Conservation (phyloP, 2,797 vertebrate species). For the Gambelia wislizenii region DNA sequence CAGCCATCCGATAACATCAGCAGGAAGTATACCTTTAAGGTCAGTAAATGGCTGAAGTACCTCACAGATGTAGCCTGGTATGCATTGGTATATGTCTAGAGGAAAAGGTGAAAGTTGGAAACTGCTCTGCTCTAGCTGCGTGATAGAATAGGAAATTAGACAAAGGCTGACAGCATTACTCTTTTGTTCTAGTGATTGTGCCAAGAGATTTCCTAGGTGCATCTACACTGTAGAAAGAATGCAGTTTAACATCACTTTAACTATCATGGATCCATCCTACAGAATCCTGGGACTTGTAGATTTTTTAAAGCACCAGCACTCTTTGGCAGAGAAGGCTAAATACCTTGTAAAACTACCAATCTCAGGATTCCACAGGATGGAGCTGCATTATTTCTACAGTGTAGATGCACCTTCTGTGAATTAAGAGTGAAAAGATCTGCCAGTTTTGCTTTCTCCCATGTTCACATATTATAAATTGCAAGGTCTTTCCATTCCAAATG, state of each 20-base stretch:
- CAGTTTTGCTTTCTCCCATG: background rate
- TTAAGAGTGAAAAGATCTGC: background rate
- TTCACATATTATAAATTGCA: background rate
- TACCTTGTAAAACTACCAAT: too few species aligned
- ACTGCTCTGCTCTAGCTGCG: background rate
- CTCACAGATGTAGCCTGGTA: background rate
- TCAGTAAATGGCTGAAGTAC: conserved; percentile 71
- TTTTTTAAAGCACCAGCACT: too few species aligned
- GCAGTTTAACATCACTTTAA: too few species aligned
- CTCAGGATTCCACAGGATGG: too few species aligned
- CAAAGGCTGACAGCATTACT: background rate
- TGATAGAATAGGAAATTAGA: background rate
- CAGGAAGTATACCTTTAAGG: conserved; percentile 95
- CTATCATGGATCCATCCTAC: too few species aligned
- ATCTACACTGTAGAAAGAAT: too few species aligned
- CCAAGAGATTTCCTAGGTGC: conserved; percentile 32
- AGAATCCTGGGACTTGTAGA: too few species aligned
- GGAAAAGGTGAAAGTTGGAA: background rate
- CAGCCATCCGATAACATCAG: conserved; percentile 91
- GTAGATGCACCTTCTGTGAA: too few species aligned
- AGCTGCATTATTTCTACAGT: too few species aligned
- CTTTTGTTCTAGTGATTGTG: background rate
- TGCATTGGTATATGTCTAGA: background rate
- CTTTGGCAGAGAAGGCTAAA: too few species aligned
- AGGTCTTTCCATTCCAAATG: background rate